Percentiles rank a stretch among this genome's conserved stretches.
Evolutionary conservation across 2,888 invertebrate genomes (phyloP).

Genomic region (Halictus quadricinctus): DNA sequence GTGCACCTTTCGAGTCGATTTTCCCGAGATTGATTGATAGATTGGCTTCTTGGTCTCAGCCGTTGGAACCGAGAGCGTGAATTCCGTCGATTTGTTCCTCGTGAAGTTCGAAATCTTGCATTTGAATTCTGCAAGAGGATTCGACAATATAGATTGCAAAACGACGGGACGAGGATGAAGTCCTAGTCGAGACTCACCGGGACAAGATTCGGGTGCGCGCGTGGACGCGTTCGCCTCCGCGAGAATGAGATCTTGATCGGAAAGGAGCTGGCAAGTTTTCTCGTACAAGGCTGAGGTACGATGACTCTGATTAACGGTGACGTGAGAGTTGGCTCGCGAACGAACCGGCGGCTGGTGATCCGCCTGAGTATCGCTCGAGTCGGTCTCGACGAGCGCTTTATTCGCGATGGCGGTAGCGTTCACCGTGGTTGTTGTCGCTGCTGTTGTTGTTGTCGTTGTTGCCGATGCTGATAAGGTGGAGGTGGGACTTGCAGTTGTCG

Average conservation of each 20-base stretch:
- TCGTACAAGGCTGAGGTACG: constrained; percentile 76
- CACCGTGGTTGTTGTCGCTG: not conserved
- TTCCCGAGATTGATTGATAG: constrained; percentile 64
- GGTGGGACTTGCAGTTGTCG: not conserved
- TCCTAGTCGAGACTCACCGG: constrained; percentile 67
- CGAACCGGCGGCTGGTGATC: not conserved
- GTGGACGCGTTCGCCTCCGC: constrained; percentile 77
- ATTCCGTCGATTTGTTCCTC: constrained; percentile 80
- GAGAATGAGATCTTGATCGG: constrained; percentile 71
- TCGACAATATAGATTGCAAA: not conserved
- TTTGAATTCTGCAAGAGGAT: constrained; percentile 83
- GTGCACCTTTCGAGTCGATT: constrained; percentile 76
- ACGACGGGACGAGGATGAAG: not conserved
- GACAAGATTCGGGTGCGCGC: constrained; percentile 82
- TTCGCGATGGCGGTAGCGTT: not conserved
- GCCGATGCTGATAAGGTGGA: not conserved
- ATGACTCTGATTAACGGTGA: not conserved
- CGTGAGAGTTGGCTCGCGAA: constrained; percentile 4
- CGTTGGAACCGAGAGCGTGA: constrained; percentile 69
- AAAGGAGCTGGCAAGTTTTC: constrained; percentile 76
- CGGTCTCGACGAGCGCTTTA: not conserved
- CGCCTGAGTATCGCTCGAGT: constrained; percentile 38
- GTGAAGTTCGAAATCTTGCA: constrained; percentile 84
- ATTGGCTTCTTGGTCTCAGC: constrained; percentile 49
- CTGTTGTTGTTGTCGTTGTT: not conserved